These are phyloP conservation scores for Neomorphus geoffroyi DNA, from an alignment of 2,797 vertebrate species.

Conservation along the genomic window DNA sequence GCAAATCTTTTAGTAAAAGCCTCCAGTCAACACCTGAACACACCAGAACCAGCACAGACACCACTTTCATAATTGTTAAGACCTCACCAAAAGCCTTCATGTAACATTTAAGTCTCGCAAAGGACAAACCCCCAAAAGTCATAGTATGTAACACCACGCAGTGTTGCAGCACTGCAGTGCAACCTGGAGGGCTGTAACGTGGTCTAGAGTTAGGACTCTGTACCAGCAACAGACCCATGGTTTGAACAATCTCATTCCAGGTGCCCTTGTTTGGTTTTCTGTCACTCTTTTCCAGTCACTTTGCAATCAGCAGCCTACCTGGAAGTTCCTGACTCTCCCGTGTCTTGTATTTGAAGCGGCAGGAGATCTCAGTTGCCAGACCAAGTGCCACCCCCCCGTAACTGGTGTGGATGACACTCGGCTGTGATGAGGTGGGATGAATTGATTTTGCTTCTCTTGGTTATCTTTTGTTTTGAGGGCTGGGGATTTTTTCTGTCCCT, in stretches of 20 bases:
- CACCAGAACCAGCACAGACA: not conserved
- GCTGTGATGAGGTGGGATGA: not conserved
- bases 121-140: not conserved
- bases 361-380: not conserved
- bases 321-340: not conserved
- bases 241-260: not conserved
- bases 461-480: not conserved
- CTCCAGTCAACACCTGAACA: not conserved
- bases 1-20: not conserved
- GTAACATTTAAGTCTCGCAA: not conserved
- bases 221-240: not conserved
- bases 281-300: not conserved
- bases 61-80: not conserved
- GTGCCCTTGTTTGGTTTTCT: not conserved
- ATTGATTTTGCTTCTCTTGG: not conserved
- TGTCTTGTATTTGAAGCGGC: not conserved
- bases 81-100: not conserved
- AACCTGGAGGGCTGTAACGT: not conserved
- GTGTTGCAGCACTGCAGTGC: not conserved
- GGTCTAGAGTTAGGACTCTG: not conserved
- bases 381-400: not conserved
- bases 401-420: not conserved
- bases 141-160: accelerated
- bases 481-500: not conserved
- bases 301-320: constrained; percentile 40